Conservation (phyloP, 2,797 vertebrate species). For the Morelia viridis region DNA sequence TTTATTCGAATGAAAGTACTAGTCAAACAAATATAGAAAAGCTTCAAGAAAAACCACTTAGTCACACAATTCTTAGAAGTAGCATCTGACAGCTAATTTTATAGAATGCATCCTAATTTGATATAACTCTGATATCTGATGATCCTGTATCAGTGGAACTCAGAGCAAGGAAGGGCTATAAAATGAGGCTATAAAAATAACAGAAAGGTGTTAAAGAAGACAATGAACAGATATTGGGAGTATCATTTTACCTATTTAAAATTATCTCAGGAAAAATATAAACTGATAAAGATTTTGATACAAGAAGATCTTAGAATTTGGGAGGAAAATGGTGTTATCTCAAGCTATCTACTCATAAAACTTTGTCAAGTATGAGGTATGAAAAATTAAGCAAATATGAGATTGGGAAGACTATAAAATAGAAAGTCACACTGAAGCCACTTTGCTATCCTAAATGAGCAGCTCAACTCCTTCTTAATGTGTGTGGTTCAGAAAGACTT, state of each 20-base stretch:
- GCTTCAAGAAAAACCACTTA: neutral
- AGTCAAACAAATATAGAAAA: neutral
- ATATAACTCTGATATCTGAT: neutral
- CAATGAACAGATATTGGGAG: neutral
- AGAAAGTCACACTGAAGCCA: neutral
- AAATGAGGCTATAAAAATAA: neutral
- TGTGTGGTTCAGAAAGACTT: neutral
- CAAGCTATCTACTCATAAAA: neutral
- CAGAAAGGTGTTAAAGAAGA: neutral
- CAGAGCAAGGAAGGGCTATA: neutral
- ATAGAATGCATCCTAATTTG: neutral
- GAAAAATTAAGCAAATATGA: neutral
- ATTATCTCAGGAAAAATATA: neutral
- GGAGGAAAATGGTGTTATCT: neutral
- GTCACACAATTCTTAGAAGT: neutral
- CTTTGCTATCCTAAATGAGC: neutral
- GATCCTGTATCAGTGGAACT: neutral
- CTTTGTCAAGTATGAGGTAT: neutral
- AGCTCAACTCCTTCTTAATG: neutral
- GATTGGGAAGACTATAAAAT: neutral
- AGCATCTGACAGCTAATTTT: neutral
- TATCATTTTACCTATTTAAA: neutral
- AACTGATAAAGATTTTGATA: neutral
- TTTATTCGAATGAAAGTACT: neutral
- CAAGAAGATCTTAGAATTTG: neutral